Percentiles rank a stretch among this genome's conserved stretches.
These are phyloP conservation scores for Bombyx mandarina DNA, from an alignment of 1,140 invertebrate genomes.

Conservation along the genomic window DNA sequence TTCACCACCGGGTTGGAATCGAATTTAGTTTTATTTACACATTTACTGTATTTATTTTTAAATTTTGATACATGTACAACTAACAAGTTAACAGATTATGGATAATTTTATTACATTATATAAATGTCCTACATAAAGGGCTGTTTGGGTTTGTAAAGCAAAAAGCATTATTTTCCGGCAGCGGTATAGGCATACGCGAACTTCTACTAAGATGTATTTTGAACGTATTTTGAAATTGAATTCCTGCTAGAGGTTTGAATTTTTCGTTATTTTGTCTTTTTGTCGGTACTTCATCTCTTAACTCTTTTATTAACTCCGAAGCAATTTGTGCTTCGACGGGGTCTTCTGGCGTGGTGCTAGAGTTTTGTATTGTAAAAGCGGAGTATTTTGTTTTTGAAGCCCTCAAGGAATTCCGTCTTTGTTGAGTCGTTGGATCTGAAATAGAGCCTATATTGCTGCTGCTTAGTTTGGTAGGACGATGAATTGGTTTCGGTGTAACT, in stretches of 20 bases:
- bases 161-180: slow-evolving; percentile 33
- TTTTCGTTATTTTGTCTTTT: background rate
- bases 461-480: no score
- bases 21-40: no score
- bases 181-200: slow-evolving; percentile 22
- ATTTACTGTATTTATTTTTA: no score
- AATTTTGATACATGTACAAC: no score
- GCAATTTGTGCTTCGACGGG: slow-evolving; percentile 2
- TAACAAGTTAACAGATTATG: no score
- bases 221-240: slow-evolving; percentile 6
- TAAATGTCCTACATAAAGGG: slow-evolving; percentile 25
- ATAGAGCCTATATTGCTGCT: no score
- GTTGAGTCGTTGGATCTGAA: no score
- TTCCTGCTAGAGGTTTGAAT: background rate
- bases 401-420: no score
- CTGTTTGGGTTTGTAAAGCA: slow-evolving; percentile 28
- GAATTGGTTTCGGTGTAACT: no score
- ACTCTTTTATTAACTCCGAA: slow-evolving; percentile 6
- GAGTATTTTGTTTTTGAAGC: no score
- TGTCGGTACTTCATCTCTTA: background rate
- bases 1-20: no score
- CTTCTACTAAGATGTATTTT: slow-evolving; percentile 22
- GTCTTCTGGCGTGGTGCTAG: background rate
- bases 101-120: slow-evolving; percentile 2
- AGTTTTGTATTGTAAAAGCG: no score